phyloP scores from a whole-genome alignment of 2,113 vertebrate species.

The Psittacara wagleri region DNA sequence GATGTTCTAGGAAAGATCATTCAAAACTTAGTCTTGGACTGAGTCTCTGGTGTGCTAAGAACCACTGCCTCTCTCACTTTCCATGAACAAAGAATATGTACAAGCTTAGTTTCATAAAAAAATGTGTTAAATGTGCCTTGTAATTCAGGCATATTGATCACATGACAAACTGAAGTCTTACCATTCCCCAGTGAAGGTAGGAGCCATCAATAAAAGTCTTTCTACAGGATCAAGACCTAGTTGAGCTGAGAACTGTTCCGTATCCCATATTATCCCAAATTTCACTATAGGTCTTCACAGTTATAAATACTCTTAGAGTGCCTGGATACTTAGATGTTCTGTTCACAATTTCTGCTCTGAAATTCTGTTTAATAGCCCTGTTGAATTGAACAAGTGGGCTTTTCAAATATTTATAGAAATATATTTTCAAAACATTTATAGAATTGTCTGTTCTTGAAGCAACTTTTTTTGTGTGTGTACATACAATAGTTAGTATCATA shows the following conservation, averaged over 20 bases:
- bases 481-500: rapidly evolving
- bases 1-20: not conserved
- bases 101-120: not conserved
- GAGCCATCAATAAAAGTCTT: not conserved
- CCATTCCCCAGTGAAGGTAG: not conserved
- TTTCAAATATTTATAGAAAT: not conserved
- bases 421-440: not conserved
- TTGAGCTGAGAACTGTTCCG: not conserved
- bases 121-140: not conserved
- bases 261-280: not conserved
- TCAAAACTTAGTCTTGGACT: not conserved
- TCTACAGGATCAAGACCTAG: not conserved
- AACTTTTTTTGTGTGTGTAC: not conserved
- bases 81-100: not conserved
- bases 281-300: not conserved
- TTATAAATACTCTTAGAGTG: not conserved
- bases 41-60: not conserved
- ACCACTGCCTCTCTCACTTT: not conserved
- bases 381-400: not conserved
- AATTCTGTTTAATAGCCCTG: not conserved
- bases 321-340: not conserved
- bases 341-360: not conserved
- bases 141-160: not conserved
- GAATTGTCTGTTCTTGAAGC: not conserved
- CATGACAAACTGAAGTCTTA: not conserved